Evolutionary conservation across 1,140 invertebrate species (phyloP).

Genomic region (Periplaneta americana): DNA sequence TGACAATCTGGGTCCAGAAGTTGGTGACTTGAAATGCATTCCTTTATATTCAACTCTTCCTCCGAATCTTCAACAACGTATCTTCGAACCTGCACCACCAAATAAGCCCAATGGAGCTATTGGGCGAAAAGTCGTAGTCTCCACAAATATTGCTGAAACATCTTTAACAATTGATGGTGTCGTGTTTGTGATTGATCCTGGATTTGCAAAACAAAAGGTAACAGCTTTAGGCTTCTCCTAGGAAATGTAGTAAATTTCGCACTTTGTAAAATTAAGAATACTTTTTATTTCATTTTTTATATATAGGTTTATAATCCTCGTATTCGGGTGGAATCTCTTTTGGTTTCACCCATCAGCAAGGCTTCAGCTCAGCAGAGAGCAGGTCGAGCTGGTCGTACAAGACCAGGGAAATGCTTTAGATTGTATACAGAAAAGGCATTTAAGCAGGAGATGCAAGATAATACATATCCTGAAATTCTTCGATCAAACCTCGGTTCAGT

Average conservation of each 20-base stretch:
- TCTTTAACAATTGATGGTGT: constrained; percentile 99
- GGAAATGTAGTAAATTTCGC: not conserved
- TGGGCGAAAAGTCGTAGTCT: constrained; percentile 93
- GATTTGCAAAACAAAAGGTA: constrained; percentile 98
- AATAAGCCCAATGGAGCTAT: constrained; percentile 91
- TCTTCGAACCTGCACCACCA: constrained; percentile 94
- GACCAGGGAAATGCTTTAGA: constrained; percentile 97
- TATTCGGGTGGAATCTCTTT: constrained; percentile 93
- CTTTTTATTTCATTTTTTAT: not conserved
- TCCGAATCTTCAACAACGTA: constrained; percentile 94
- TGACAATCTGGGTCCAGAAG: constrained; percentile 93
- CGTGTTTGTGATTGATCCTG: constrained; percentile 99
- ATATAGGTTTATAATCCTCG: constrained; percentile 87
- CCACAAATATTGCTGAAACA: constrained; percentile 99
- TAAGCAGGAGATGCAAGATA: constrained; percentile 99
- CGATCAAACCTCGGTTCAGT: constrained; percentile 95
- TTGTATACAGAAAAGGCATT: constrained; percentile 99
- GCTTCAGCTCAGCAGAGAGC: constrained; percentile 98
- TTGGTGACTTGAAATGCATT: constrained; percentile 97
- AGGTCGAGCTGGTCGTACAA: constrained; percentile 92
- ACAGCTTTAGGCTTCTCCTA: not conserved
- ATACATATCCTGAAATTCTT: constrained; percentile 98
- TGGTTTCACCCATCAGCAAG: constrained; percentile 98
- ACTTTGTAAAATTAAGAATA: not conserved
- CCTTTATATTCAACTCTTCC: constrained; percentile 97